Conservation (phyloP, 2,113 vertebrate species). For the Lepus europaeus region DNA sequence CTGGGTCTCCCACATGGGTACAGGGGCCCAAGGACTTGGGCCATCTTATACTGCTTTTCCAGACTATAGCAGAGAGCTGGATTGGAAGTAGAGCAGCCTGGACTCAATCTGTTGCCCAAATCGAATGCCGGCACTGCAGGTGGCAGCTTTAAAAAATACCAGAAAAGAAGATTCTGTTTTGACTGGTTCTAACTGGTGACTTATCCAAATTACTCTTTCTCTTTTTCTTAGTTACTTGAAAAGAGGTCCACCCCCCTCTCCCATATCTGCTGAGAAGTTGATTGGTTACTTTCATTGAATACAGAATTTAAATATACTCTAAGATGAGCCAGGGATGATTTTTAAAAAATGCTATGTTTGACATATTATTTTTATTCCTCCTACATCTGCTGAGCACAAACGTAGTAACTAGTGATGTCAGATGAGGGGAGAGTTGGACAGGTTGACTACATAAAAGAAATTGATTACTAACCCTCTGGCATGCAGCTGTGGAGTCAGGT, state of each 20-base stretch:
- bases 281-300: constrained; percentile 69
- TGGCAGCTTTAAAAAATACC: not conserved
- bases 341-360: constrained; percentile 61
- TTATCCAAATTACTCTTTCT: not conserved
- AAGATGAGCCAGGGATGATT: constrained; percentile 82
- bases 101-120: too few relatives aligned
- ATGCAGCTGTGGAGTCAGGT: constrained; percentile 77
- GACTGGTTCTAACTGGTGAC: not conserved
- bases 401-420: constrained; percentile 72
- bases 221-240: constrained; percentile 10
- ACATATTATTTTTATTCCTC: constrained; percentile 62
- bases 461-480: constrained; percentile 76
- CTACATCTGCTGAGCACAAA: constrained; percentile 84
- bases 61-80: too few relatives aligned
- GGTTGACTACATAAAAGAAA: constrained; percentile 73
- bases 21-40: too few relatives aligned
- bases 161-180: constrained; percentile 22
- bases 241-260: not conserved
- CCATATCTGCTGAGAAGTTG: not conserved
- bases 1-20: too few relatives aligned
- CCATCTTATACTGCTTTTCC: too few relatives aligned
- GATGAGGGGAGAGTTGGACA: constrained; percentile 76
- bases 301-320: constrained; percentile 78
- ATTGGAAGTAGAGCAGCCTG: too few relatives aligned
- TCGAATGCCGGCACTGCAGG: too few relatives aligned